A percentile compares a stretch with the other conserved stretches of the same genome.
phyloP scores from a whole-genome alignment of 2,113 vertebrate genomes.

The Charina bottae region DNA sequence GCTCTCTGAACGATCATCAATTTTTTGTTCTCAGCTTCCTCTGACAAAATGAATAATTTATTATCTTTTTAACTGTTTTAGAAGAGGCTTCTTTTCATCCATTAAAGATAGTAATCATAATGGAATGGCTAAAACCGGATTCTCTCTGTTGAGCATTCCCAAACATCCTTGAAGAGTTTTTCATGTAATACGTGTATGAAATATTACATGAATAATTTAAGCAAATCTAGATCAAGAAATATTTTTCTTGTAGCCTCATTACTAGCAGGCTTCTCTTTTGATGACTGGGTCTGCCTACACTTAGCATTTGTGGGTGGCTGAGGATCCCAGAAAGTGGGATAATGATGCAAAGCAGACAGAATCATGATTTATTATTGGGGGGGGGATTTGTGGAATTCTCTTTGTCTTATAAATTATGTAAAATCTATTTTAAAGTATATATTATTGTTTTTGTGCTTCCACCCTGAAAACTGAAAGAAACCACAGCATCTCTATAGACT shows the following conservation, averaged over 20 bases:
- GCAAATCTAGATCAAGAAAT: background rate
- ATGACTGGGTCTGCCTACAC: background rate
- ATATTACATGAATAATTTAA: background rate
- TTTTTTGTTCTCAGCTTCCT: background rate
- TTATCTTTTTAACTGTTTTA: background rate
- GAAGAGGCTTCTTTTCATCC: background rate
- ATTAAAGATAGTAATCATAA: background rate
- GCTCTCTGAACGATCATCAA: background rate
- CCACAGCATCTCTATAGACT: background rate
- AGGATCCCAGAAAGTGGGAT: too few species aligned
- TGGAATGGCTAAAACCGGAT: background rate
- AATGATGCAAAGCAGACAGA: background rate
- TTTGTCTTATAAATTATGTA: background rate
- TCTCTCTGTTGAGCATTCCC: background rate
- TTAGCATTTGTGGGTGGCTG: too few species aligned
- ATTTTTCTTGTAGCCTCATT: background rate
- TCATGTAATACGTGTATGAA: background rate
- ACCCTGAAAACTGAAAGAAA: background rate
- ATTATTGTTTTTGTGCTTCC: background rate
- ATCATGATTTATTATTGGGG: background rate
- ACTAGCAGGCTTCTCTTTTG: background rate
- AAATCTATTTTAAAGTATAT: background rate
- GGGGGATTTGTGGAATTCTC: background rate
- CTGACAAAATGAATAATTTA: conserved; percentile 1
- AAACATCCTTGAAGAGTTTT: background rate